Percentiles rank a stretch among this genome's conserved stretches.
These are phyloP conservation scores for Steatocranus sp. DNA, from an alignment of 2,797 vertebrate genomes.

Conservation along the genomic window DNA sequence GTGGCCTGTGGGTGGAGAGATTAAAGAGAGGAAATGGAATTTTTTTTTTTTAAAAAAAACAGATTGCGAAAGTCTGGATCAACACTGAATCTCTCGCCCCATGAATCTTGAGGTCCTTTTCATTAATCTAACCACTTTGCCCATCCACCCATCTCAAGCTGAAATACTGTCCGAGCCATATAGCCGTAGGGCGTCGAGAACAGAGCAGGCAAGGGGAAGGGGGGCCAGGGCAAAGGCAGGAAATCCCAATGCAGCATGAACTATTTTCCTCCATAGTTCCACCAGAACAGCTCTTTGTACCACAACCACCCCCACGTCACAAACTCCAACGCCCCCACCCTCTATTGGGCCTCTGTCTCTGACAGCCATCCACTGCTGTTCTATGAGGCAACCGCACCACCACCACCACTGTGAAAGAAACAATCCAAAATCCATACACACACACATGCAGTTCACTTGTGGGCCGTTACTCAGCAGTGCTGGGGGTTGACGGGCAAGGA, in stretches of 20 bases:
- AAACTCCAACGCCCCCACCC: slow-evolving; percentile 23
- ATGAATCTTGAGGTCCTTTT: slow-evolving; percentile 3
- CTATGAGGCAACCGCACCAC: slow-evolving; percentile 37
- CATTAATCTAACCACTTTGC: slow-evolving; percentile 28
- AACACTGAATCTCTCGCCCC: neutral
- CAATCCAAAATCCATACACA: slow-evolving; percentile 50
- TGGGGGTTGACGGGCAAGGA: slow-evolving; percentile 47
- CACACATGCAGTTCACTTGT: slow-evolving; percentile 44
- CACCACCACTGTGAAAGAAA: slow-evolving; percentile 39
- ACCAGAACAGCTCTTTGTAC: slow-evolving; percentile 73
- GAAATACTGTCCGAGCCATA: slow-evolving; percentile 36
- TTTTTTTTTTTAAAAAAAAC: neutral
- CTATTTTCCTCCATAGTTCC: slow-evolving; percentile 71
- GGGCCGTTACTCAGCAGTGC: slow-evolving; percentile 62
- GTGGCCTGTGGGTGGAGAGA: slow-evolving; percentile 18
- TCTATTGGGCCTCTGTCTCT: slow-evolving; percentile 58
- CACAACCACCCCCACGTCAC: slow-evolving; percentile 31
- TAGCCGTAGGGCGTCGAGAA: slow-evolving; percentile 35
- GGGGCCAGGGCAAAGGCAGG: slow-evolving; percentile 65
- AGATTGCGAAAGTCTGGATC: slow-evolving; percentile 45
- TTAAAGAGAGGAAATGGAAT: slow-evolving; percentile 36
- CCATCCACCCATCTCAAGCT: slow-evolving; percentile 22
- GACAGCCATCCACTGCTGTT: slow-evolving; percentile 49
- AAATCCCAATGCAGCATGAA: slow-evolving; percentile 79
- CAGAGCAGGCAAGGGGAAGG: slow-evolving; percentile 16